Percentiles rank a stretch among this genome's conserved stretches.
Conservation (phyloP, 2,113 vertebrate species). For the Cynoglossus semilaevis region DNA sequence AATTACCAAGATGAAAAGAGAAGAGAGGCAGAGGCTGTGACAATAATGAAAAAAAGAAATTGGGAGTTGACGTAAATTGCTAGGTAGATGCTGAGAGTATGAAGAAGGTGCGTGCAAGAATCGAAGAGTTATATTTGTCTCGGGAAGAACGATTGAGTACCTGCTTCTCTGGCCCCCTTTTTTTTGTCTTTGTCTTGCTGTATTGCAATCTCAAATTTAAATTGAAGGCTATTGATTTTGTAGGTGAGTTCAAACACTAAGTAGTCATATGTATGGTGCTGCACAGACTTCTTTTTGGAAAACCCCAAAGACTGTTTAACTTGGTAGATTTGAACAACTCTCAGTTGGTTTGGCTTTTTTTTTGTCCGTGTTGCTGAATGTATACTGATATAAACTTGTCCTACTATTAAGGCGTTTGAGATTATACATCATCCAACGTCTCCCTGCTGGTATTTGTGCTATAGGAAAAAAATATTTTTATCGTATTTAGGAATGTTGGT, state of each 20-base stretch:
- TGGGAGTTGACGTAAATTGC: constrained; percentile 36
- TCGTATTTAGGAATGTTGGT: no score
- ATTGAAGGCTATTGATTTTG: not conserved
- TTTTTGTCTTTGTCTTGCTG: not conserved
- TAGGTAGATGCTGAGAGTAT: constrained; percentile 22
- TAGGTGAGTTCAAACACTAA: not conserved
- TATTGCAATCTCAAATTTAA: constrained; percentile 5
- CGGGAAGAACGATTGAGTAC: constrained; percentile 11
- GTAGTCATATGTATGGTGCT: not conserved
- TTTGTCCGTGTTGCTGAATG: no score
- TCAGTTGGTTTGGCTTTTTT: no score
- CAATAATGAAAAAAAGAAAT: constrained; percentile 38
- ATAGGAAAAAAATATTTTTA: no score
- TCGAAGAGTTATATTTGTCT: constrained; percentile 5
- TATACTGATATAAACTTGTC: no score
- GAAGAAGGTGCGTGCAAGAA: not conserved
- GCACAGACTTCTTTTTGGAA: no score
- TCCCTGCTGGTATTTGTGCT: no score
- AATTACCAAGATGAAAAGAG: constrained; percentile 40
- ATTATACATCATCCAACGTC: no score
- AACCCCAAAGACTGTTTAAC: no score
- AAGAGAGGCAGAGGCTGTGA: constrained; percentile 19
- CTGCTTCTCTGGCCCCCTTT: not conserved
- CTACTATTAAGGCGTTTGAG: no score
- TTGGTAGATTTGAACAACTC: no score